These are phyloP conservation scores for Neoscelio sp. DNA, from an alignment of 2,888 invertebrate genomes.

Conservation along the genomic window DNA sequence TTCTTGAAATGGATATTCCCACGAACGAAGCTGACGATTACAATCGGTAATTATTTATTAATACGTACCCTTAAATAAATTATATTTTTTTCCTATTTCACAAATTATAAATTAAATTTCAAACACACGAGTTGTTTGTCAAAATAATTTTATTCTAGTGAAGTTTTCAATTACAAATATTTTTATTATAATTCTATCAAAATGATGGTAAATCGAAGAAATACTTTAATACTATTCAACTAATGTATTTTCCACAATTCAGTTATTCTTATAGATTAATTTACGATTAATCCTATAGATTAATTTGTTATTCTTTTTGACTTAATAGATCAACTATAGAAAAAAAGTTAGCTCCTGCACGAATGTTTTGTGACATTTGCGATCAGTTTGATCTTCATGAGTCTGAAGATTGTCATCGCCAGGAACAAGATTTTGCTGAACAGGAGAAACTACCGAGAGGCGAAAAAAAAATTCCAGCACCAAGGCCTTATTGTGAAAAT, in stretches of 20 bases:
- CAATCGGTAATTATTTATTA: slow-evolving; percentile 83
- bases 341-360: slow-evolving; percentile 86
- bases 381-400: slow-evolving; percentile 98
- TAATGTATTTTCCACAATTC: too few relatives aligned
- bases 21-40: slow-evolving; percentile 83
- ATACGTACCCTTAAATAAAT: background rate
- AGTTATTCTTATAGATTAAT: too few relatives aligned
- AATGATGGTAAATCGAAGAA: too few relatives aligned
- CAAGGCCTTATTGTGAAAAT: slow-evolving; percentile 94
- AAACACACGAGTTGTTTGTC: too few relatives aligned
- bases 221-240: too few relatives aligned
- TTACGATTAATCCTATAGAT: too few relatives aligned
- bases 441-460: slow-evolving; percentile 81
- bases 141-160: too few relatives aligned
- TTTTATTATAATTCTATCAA: too few relatives aligned
- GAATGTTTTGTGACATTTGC: slow-evolving; percentile 98
- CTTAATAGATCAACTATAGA: slow-evolving; percentile 72
- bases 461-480: slow-evolving; percentile 79
- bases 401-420: slow-evolving; percentile 98
- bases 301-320: too few relatives aligned
- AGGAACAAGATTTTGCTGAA: slow-evolving; percentile 86
- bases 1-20: slow-evolving; percentile 88
- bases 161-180: too few relatives aligned
- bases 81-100: background rate
- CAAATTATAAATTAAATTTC: slow-evolving; percentile 10